Evolutionary conservation across 1,140 invertebrate genomes (phyloP).

Genomic region (Cherax destructor): DNA sequence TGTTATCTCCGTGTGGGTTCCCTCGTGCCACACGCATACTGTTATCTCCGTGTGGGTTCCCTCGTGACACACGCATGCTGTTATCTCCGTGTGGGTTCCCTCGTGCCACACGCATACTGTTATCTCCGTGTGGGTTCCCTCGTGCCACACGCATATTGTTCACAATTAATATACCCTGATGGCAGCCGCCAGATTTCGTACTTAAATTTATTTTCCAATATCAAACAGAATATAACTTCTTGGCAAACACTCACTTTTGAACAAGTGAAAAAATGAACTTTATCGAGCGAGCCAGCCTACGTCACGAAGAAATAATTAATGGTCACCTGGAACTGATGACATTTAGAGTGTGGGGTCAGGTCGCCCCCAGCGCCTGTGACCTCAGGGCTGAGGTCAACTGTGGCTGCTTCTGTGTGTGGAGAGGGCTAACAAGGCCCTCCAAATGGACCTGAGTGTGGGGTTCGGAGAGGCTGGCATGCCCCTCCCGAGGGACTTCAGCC

Average conservation of each 20-base stretch:
- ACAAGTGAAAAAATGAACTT: neutral
- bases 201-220: neutral
- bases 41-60: too few species aligned
- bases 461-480: neutral
- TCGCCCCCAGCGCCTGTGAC: neutral
- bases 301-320: neutral
- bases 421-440: too few species aligned
- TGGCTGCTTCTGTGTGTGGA: neutral
- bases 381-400: neutral
- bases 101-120: too few species aligned
- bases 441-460: too few species aligned
- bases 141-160: too few species aligned
- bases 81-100: too few species aligned
- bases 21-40: too few species aligned
- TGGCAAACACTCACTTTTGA: neutral
- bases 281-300: neutral
- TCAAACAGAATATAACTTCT: neutral
- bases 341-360: neutral
- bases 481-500: neutral
- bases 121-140: too few species aligned
- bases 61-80: too few species aligned
- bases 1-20: too few species aligned
- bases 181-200: neutral
- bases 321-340: neutral
- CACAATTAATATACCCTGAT: too few species aligned